phyloP scores from a whole-genome alignment of 2,888 invertebrate genomes.

The Agrochola litura region DNA sequence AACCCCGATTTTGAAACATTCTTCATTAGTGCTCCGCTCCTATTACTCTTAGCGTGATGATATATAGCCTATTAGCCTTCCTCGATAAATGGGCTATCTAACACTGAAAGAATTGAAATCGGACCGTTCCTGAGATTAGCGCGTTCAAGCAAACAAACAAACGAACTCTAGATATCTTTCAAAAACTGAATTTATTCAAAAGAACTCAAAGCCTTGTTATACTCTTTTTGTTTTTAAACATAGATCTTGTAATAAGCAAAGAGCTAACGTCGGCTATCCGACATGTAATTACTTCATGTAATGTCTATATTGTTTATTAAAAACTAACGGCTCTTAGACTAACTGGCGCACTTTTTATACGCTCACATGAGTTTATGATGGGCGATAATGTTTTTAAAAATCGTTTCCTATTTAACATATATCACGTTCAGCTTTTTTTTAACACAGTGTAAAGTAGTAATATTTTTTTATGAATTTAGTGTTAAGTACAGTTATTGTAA shows the following conservation, averaged over 20 bases:
- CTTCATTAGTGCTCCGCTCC: too few relatives aligned
- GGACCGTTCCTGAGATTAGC: too few relatives aligned
- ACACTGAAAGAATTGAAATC: too few relatives aligned
- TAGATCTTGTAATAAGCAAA: constrained; percentile 35
- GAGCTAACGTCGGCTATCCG: constrained; percentile 43
- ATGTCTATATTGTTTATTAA: constrained; percentile 71
- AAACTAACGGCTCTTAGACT: constrained; percentile 62
- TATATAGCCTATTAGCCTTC: too few relatives aligned
- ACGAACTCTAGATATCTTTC: too few relatives aligned
- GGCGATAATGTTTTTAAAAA: constrained; percentile 61
- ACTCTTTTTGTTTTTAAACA: constrained; percentile 2
- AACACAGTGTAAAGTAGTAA: not conserved
- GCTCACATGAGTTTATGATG: constrained; percentile 56
- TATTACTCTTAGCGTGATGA: too few relatives aligned
- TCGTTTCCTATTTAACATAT: constrained; percentile 54
- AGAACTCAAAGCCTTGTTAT: not conserved
- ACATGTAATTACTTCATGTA: constrained; percentile 65
- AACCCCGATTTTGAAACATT: too few relatives aligned
- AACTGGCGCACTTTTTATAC: constrained; percentile 60
- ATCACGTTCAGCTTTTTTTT: constrained; percentile 46
- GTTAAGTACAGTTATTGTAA: constrained; percentile 24
- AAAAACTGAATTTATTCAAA: not conserved
- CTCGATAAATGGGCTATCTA: too few relatives aligned
- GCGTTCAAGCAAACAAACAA: too few relatives aligned
- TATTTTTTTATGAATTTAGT: constrained; percentile 19